Conservation (phyloP, 2,888 invertebrate species). For the Phasia obesa region DNA sequence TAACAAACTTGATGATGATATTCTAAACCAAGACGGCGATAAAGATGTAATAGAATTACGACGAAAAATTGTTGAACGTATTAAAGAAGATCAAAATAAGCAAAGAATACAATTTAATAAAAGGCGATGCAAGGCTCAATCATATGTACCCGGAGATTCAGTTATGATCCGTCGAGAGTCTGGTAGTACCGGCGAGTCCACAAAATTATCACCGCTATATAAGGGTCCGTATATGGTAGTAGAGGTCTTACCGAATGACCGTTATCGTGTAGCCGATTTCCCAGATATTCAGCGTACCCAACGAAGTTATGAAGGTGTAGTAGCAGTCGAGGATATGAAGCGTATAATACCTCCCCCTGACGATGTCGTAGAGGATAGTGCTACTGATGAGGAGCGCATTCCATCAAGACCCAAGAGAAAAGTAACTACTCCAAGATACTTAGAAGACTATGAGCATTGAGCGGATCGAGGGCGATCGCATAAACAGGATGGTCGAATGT, state of each 20-base stretch:
- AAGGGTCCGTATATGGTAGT: constrained; percentile 11
- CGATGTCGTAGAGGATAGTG: neutral
- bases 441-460: too few species aligned
- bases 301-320: constrained; percentile 27
- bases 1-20: neutral
- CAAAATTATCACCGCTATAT: neutral
- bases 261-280: constrained; percentile 28
- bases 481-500: neutral
- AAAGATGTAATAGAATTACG: too few species aligned
- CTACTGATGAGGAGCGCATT: neutral
- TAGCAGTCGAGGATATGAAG: constrained; percentile 30
- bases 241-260: constrained; percentile 27
- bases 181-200: neutral
- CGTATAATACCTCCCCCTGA: constrained; percentile 6
- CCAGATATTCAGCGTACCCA: constrained; percentile 22
- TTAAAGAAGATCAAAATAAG: too few species aligned
- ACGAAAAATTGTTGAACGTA: too few species aligned
- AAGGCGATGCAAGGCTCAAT: too few species aligned
- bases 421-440: neutral
- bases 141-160: too few species aligned
- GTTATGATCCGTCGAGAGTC: constrained; percentile 4
- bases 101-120: too few species aligned
- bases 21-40: too few species aligned
- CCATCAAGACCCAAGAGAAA: neutral
- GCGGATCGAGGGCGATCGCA: too few species aligned